Conservation (phyloP, 2,113 vertebrate species). For the Genyomyrus donnyi region DNA sequence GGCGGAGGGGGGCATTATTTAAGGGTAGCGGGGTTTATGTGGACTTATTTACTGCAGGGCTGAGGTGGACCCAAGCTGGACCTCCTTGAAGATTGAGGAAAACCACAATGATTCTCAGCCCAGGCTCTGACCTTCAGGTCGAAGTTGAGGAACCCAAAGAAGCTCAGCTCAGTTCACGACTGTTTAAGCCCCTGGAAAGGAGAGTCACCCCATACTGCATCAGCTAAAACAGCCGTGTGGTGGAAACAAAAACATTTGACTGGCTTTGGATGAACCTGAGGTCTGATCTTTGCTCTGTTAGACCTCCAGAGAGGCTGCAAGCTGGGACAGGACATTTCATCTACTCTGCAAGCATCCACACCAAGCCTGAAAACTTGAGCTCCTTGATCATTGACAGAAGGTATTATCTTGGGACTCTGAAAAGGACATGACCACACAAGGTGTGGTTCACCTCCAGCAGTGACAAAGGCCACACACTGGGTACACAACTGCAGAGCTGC, state of each 20-base stretch:
- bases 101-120: not conserved
- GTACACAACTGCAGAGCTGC: not conserved
- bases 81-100: not conserved
- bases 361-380: not conserved
- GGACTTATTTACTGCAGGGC: not conserved
- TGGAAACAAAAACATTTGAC: not conserved
- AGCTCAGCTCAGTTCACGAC: not conserved
- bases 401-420: not conserved
- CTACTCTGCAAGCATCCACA: not conserved
- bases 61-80: not conserved
- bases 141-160: not conserved
- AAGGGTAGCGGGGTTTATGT: not conserved
- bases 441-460: not conserved
- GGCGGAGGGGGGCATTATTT: not conserved
- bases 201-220: not conserved
- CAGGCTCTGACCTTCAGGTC: not conserved
- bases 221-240: not conserved
- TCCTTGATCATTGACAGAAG: not conserved
- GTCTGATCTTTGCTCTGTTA: not conserved
- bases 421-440: not conserved
- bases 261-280: not conserved
- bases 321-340: not conserved
- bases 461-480: not conserved
- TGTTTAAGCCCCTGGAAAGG: not conserved
- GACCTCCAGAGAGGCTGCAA: not conserved